Percentiles rank a stretch among this genome's conserved stretches.
Evolutionary conservation across 2,113 vertebrate species (phyloP).

Genomic region (Nothobranchius kuhntae): DNA sequence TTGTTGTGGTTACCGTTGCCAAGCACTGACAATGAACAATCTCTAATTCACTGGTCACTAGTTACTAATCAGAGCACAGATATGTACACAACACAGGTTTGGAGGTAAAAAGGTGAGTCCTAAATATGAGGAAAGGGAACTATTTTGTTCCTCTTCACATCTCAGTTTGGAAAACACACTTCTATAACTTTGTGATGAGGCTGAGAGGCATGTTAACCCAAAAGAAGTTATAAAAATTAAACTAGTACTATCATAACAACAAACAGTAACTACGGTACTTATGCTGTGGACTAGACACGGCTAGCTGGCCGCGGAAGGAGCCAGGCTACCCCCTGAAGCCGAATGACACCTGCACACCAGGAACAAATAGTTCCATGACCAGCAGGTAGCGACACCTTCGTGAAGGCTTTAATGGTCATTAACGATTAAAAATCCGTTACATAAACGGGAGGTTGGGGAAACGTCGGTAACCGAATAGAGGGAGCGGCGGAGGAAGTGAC

Average conservation of each 20-base stretch:
- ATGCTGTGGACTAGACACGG: no score
- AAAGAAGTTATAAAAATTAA: neutral
- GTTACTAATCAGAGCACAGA: neutral
- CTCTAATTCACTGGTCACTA: constrained; percentile 13
- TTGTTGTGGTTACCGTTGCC: constrained; percentile 71
- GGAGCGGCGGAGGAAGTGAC: constrained; percentile 33
- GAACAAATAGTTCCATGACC: neutral
- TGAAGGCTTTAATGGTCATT: neutral
- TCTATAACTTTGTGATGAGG: neutral
- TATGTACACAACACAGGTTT: neutral
- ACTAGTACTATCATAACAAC: no score
- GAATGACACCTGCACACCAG: constrained; percentile 33
- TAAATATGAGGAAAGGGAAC: neutral
- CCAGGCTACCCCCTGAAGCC: constrained; percentile 1
- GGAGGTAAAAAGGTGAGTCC: neutral
- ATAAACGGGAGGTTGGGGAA: neutral
- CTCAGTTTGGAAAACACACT: neutral
- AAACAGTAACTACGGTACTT: no score
- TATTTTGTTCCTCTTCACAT: neutral
- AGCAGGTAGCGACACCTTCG: neutral
- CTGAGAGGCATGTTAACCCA: no score
- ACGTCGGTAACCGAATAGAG: neutral
- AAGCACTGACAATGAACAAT: constrained; percentile 39
- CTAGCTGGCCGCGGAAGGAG: constrained; percentile 11
- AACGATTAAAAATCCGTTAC: neutral